phyloP scores from a whole-genome alignment of 2,888 invertebrate genomes.

The Eulithis testata region DNA sequence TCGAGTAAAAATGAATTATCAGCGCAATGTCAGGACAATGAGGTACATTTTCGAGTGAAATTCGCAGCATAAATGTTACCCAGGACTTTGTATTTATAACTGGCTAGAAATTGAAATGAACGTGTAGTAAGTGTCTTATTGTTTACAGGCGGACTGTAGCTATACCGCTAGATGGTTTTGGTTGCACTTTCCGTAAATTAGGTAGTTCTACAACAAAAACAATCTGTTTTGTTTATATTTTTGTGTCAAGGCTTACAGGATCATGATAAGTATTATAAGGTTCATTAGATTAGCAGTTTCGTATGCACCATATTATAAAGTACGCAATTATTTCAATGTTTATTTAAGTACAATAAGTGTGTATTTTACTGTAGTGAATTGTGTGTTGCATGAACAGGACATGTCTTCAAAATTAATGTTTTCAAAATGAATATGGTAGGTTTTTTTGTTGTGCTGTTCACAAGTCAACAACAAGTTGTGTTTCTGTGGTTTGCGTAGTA shows the following conservation, averaged over 20 bases:
- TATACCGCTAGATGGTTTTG: constrained; percentile 38
- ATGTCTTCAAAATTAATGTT: constrained; percentile 9
- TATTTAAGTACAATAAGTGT: constrained; percentile 1
- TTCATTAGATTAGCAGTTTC: background rate
- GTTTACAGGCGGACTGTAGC: constrained; percentile 64
- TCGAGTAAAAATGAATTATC: background rate
- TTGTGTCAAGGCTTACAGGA: background rate
- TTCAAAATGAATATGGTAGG: constrained; percentile 2
- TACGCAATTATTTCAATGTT: background rate
- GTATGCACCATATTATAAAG: background rate
- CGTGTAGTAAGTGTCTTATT: constrained; percentile 55
- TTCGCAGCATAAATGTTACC: constrained; percentile 53
- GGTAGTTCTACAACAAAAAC: background rate
- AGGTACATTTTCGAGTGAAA: constrained; percentile 36
- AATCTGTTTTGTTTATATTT: background rate
- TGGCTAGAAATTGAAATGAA: constrained; percentile 53
- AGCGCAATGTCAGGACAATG: background rate
- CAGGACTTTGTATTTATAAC: constrained; percentile 30
- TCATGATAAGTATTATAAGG: background rate
- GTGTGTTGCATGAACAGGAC: background rate
- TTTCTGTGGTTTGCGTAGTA: constrained; percentile 15
- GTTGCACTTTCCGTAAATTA: constrained; percentile 13
- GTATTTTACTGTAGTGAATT: background rate
- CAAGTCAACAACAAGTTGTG: constrained; percentile 5
- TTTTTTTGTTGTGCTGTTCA: constrained; percentile 9